phyloP scores from a whole-genome alignment of 92 coral and sea anemone species.

The Bergia puertoricense region DNA sequence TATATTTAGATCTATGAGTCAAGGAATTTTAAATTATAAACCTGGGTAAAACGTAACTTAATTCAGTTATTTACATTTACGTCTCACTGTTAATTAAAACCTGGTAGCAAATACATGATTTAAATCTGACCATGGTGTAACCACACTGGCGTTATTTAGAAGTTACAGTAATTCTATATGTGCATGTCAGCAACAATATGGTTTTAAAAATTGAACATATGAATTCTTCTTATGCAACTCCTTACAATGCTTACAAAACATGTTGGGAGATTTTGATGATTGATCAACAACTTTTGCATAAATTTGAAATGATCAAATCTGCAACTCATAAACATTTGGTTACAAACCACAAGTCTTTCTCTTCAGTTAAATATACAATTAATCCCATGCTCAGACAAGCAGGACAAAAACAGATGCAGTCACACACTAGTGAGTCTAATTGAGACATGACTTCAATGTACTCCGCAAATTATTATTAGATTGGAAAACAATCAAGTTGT shows the following conservation, averaged over 20 bases:
- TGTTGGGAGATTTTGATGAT: neutral
- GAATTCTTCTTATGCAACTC: neutral
- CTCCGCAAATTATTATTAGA: neutral
- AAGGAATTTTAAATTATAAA: neutral
- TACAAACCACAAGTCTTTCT: neutral
- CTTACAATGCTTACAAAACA: neutral
- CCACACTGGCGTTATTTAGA: neutral
- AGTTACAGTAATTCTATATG: too few species aligned
- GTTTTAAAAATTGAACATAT: too few species aligned
- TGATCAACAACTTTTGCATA: neutral
- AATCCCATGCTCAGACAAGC: constrained; percentile 25
- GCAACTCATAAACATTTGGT: neutral
- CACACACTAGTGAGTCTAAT: neutral
- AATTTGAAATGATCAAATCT: neutral
- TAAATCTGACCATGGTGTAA: neutral
- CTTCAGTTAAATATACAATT: constrained; percentile 4
- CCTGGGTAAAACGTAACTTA: neutral
- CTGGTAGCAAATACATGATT: neutral
- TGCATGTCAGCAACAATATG: too few species aligned
- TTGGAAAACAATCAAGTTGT: constrained; percentile 2
- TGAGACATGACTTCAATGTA: neutral
- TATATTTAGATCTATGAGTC: neutral
- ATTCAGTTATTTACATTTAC: too few species aligned
- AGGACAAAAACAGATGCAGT: constrained; percentile 14
- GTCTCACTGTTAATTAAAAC: too few species aligned